These are phyloP conservation scores for Collichthys lucidus DNA, from an alignment of 2,113 vertebrate species.

Conservation along the genomic window DNA sequence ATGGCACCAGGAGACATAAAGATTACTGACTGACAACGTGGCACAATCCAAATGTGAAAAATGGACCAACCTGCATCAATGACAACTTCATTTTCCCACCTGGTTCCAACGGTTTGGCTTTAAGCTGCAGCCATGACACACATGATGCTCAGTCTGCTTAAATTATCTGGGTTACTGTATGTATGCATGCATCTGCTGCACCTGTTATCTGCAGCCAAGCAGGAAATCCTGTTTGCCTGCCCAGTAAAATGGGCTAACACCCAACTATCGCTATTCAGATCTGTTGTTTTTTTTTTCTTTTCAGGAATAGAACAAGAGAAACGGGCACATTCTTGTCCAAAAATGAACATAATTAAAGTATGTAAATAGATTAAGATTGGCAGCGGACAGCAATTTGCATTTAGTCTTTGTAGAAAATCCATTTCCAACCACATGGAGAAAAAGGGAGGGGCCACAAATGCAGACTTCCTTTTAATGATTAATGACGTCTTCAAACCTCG, in stretches of 20 bases:
- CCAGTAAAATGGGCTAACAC: constrained; percentile 28
- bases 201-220: constrained; percentile 34
- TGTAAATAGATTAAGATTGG: constrained; percentile 57
- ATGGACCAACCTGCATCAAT: constrained; percentile 42
- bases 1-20: constrained; percentile 25
- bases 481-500: constrained; percentile 58
- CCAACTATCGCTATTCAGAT: constrained; percentile 47
- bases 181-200: constrained; percentile 19
- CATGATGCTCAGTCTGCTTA: constrained; percentile 47
- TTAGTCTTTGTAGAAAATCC: constrained; percentile 46
- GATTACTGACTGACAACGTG: constrained; percentile 39
- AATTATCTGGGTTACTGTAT: constrained; percentile 40
- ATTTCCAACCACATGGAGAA: constrained; percentile 47
- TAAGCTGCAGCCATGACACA: constrained; percentile 48
- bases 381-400: constrained; percentile 23
- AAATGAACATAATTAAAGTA: constrained; percentile 24
- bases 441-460: constrained; percentile 4
- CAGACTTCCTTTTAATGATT: constrained; percentile 56
- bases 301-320: neutral
- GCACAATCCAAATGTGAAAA: constrained; percentile 48
- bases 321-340: constrained; percentile 12
- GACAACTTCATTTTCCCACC: constrained; percentile 66
- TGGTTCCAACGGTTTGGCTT: constrained; percentile 66
- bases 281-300: neutral
- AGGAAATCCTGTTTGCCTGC: constrained; percentile 26